phyloP scores from a whole-genome alignment of 2,888 invertebrate genomes.

The Dynastes grantii region DNA sequence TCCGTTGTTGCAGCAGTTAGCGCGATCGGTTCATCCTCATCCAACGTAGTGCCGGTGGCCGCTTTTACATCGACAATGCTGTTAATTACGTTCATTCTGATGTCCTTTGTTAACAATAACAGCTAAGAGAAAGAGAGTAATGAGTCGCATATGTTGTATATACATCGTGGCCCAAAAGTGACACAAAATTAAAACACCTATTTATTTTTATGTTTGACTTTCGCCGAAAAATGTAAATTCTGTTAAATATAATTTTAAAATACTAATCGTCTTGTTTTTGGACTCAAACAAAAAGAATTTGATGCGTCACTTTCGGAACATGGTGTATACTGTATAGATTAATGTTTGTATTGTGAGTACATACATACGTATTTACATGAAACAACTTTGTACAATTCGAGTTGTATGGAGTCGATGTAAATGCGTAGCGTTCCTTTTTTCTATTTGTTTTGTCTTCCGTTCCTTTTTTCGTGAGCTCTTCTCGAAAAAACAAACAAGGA shows the following conservation, averaged over 20 bases:
- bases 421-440: constrained; percentile 10
- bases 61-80: constrained; percentile 50
- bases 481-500: constrained; percentile 29
- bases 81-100: constrained; percentile 53
- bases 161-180: not conserved
- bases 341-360: no score
- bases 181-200: no score
- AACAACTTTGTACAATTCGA: not conserved
- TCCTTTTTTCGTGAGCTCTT: not conserved
- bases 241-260: no score
- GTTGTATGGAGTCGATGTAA: not conserved
- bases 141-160: not conserved
- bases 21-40: constrained; percentile 57
- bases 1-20: constrained; percentile 60
- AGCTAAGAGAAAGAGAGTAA: constrained; percentile 25
- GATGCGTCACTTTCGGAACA: no score
- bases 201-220: no score
- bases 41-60: constrained; percentile 20
- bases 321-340: no score
- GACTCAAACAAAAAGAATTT: no score
- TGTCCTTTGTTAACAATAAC: constrained; percentile 52
- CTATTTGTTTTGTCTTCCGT: not conserved
- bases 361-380: not conserved
- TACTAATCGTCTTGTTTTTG: no score
- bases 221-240: no score